Conservation (phyloP, 2,113 vertebrate genomes). For the Crotalus viridis region DNA sequence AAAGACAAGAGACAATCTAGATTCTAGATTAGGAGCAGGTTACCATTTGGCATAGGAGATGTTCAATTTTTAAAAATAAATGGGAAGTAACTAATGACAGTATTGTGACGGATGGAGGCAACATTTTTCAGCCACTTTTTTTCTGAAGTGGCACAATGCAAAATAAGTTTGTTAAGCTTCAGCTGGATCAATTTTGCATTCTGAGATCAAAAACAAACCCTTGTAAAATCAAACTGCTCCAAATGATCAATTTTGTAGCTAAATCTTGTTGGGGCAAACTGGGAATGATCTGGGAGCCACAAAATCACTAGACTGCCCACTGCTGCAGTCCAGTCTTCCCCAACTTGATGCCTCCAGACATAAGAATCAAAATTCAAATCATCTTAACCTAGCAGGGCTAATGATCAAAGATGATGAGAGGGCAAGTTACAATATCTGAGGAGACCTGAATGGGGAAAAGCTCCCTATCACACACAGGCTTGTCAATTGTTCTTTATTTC, state of each 20-base stretch:
- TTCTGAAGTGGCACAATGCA: not conserved
- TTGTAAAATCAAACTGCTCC: not conserved
- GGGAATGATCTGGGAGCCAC: not conserved
- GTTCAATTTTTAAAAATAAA: not conserved
- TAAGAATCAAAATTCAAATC: not conserved
- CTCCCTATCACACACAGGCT: not conserved
- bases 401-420: not conserved
- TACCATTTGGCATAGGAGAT: not conserved
- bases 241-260: not conserved
- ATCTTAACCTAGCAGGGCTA: not conserved
- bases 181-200: not conserved
- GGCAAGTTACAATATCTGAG: not conserved
- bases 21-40: not conserved
- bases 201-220: not conserved
- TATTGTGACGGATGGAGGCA: not conserved
- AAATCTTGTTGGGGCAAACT: not conserved
- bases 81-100: not conserved
- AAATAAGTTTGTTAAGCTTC: not conserved
- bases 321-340: not conserved
- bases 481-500: not conserved
- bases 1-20: not conserved
- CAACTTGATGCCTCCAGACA: not conserved
- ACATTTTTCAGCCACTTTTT: not conserved
- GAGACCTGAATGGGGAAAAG: not conserved
- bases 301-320: not conserved